Evolutionary conservation across 2,797 vertebrate species (phyloP).

Genomic region (Sciaenops ocellatus): DNA sequence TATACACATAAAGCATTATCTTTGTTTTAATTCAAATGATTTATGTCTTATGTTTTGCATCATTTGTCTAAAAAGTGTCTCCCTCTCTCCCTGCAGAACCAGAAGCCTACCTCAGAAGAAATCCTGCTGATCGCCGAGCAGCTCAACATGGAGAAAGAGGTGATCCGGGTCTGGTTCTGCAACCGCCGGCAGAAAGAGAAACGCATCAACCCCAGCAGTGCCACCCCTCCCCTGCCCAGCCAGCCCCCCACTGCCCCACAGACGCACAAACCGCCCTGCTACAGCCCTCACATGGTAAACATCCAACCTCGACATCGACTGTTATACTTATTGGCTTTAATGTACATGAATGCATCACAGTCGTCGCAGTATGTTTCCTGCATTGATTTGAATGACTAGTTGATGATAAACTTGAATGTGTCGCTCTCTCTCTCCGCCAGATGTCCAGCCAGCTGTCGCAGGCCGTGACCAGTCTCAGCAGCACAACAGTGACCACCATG

Average conservation of each 20-base stretch:
- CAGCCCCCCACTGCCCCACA: slow-evolving; percentile 81
- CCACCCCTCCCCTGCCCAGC: slow-evolving; percentile 90
- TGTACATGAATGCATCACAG: not conserved
- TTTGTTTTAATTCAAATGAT: not conserved
- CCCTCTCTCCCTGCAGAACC: slow-evolving; percentile 85
- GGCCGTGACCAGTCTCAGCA: slow-evolving; percentile 90
- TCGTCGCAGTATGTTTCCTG: not conserved
- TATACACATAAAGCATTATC: not conserved
- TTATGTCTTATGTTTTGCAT: not conserved
- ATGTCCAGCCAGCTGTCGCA: slow-evolving; percentile 89
- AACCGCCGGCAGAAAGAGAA: slow-evolving; percentile 97
- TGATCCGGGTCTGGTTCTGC: slow-evolving; percentile 97
- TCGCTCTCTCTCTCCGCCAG: slow-evolving; percentile 68
- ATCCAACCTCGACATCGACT: not conserved
- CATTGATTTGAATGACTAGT: not conserved
- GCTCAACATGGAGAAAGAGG: slow-evolving; percentile 96
- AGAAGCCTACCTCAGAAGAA: slow-evolving; percentile 98
- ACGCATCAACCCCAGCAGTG: slow-evolving; percentile 93
- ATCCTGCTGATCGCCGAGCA: slow-evolving; percentile 93
- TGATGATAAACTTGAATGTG: slow-evolving; percentile 14
- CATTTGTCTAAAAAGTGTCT: not conserved
- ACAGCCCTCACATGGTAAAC: slow-evolving; percentile 91
- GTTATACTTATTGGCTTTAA: not conserved
- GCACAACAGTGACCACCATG: slow-evolving; percentile 95
- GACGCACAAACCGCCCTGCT: slow-evolving; percentile 89